Evolutionary conservation across 2,888 invertebrate species (phyloP), one percentile per base, ranked within the genome.

Genomic region (Dyspetes luteomarginatus): DNA sequence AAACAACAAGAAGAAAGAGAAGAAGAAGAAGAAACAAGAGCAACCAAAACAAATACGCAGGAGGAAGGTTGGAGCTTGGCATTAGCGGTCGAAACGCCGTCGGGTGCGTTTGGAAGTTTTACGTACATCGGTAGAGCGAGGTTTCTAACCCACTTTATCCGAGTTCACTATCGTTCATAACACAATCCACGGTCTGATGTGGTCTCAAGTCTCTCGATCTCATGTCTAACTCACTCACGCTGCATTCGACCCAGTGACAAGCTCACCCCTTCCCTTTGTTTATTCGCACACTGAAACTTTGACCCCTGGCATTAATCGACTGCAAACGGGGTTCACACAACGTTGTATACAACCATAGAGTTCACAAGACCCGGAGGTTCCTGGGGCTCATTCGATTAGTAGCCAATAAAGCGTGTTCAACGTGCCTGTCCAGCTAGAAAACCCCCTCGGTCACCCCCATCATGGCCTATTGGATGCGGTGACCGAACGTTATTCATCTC

Each of bases 121-220:
- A 52, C 45, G 65, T 43, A 73, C 30, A 15, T 26, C 36, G 15
- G 28, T 36, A 26, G 9, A 36, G 60, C 67, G 81, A 84, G 82
- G 84, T 85, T 81, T 81, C 81, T 82, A 84, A 85, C 82, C 83
- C 78, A 84, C 83, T 83, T 83, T 81, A 73, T 65, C 82, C 78
- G 79, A 81, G 82, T 84, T 75, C 65, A 73, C 74, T 69, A 41
- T 60, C 41, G 79, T 73, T n/a, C 74, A 28, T 15, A 19, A 17
- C 24, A 50, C 30, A 55, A 64, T 30, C 17, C n/a, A n/a, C 58
- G 17, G 60, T 30, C 22, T 48, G 28, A 7, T 52, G 62, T 17
- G 68, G 67, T 41, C 52, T 58, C 65, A 58, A 69, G 52, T 48
- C 48, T 19, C 28, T 45, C 28, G 24, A 28, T 19, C 15, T 28